Evolutionary conservation across 2,888 invertebrate species (phyloP), one percentile per base, ranked within the genome.

Genomic region (Zaprionus obscuricornis): DNA sequence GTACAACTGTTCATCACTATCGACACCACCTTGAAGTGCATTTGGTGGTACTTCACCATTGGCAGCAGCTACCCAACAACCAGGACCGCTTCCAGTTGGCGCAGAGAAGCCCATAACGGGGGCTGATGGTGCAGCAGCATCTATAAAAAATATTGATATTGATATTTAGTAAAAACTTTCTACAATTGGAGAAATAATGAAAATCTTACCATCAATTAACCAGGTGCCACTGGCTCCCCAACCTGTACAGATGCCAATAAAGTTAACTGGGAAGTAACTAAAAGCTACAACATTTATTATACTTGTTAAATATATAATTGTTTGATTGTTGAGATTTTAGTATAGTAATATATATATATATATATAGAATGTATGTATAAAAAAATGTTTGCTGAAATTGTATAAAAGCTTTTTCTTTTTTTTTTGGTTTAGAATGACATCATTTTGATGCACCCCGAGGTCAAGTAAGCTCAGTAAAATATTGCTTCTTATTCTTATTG

Each of bases 191-290:
- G n/a, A n/a, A 11, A 18, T 45, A 3, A 7, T n/a, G 2, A 5
- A 0, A 5, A 3, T 0, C 84, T 81, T 91, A 95, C 95, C 94
- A 91, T 96, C 95, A 77, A 96, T 92, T 67, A 94, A 91, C 96
- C 96, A 97, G 31, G 94, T 92, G 24, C 96, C 96, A 47, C 91
- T 91, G 7, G 96, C 95, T 11, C 96, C 96, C 95, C 96, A 96
- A 40, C 96, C 96, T 36, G 96, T 96, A 90, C 96, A 95, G 20
- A 96, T 93, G 34, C 96, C 97, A 34, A 95, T 93, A 89, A 93
- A 94, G 63, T 92, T 92, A 52, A 96, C 92, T 7, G 92, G 92
- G 88, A 95, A 93, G n/a, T n/a, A n/a, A n/a, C n/a, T n/a, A n/a
- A n/a, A n/a, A n/a, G 36, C 52, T 39, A 49, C 20, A 26, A 22